Conservation (phyloP, 2,888 invertebrate species). For the Catocala fraxini region DNA sequence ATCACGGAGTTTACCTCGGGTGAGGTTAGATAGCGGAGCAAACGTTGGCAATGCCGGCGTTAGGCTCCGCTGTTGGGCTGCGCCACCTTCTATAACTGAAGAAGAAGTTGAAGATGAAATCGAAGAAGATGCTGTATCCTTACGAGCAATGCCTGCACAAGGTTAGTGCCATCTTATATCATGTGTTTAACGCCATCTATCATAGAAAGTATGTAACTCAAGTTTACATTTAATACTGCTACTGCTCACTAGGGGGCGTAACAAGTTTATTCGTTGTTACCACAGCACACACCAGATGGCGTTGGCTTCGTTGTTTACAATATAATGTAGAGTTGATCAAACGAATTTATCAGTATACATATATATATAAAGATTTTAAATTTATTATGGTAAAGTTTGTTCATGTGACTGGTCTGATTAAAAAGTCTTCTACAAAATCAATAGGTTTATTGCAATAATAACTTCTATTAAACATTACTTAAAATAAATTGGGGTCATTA, state of each 20-base stretch:
- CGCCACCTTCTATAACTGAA: slow-evolving; percentile 90
- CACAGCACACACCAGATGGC: slow-evolving; percentile 38
- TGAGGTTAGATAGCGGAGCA: slow-evolving; percentile 90
- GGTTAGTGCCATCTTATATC: slow-evolving; percentile 75
- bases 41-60: slow-evolving; percentile 88
- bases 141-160: slow-evolving; percentile 88
- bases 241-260: slow-evolving; percentile 59
- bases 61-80: slow-evolving; percentile 87
- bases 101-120: slow-evolving; percentile 89
- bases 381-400: no score
- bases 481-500: slow-evolving; percentile 18
- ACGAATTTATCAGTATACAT: no score
- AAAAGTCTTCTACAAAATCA: no score
- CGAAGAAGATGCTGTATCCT: slow-evolving; percentile 89
- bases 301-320: slow-evolving; percentile 10
- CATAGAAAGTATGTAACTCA: background rate
- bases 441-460: no score
- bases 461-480: no score
- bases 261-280: slow-evolving; percentile 9
- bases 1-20: slow-evolving; percentile 87
- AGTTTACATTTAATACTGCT: slow-evolving; percentile 15
- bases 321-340: background rate
- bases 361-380: no score
- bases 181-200: slow-evolving; percentile 60
- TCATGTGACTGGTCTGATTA: no score